Evolutionary conservation across 2,113 vertebrate genomes (phyloP).

Genomic region (Lophochroa leadbeateri): DNA sequence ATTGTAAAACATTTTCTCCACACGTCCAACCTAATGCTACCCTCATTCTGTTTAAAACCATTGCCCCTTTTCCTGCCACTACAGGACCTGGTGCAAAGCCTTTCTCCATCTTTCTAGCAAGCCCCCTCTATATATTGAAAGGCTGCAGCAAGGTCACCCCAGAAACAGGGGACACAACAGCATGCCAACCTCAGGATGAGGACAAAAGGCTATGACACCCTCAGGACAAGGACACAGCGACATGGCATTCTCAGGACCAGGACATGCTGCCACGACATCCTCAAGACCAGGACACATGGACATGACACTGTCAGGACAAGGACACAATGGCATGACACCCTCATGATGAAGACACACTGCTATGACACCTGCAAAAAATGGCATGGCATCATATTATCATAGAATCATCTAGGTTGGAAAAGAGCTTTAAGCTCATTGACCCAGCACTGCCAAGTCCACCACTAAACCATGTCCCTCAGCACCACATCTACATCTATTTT

Average conservation of each 20-base stretch:
- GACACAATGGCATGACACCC: not conserved
- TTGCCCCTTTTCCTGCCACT: not conserved
- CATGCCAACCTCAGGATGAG: not conserved
- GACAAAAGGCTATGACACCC: not conserved
- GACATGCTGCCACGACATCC: rapidly evolving
- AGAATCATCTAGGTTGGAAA: not conserved
- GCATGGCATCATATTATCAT: not conserved
- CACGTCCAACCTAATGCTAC: not conserved
- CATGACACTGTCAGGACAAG: not conserved
- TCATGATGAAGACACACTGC: not conserved
- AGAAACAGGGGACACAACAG: not conserved
- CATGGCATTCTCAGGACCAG: not conserved
- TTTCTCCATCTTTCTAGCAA: not conserved
- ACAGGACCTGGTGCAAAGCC: not conserved
- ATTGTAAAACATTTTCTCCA: not conserved
- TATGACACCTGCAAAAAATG: not conserved
- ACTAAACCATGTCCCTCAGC: not conserved
- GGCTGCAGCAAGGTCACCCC: not conserved
- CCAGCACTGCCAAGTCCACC: not conserved
- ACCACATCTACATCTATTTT: not conserved
- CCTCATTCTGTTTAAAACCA: not conserved
- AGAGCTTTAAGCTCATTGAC: not conserved
- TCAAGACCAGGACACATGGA: not conserved
- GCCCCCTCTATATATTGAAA: not conserved
- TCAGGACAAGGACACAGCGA: not conserved